phyloP scores from a whole-genome alignment of 1,140 invertebrate species.

The Heliconius melpomene region DNA sequence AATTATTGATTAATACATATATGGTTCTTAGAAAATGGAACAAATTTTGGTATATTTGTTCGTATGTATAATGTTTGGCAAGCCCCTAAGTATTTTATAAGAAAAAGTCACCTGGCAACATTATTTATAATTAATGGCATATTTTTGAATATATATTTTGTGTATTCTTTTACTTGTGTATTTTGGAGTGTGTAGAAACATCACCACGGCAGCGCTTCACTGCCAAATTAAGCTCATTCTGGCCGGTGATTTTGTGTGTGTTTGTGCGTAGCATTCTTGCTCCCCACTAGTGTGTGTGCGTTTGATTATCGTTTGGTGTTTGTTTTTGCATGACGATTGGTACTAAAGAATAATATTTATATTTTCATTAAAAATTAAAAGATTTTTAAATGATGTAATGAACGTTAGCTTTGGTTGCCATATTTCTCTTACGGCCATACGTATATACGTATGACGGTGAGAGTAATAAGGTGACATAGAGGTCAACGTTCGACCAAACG shows the following conservation, averaged over 20 bases:
- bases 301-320: slow-evolving; percentile 65
- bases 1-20: not conserved
- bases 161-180: slow-evolving; percentile 59
- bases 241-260: slow-evolving; percentile 78
- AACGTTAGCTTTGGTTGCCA: slow-evolving; percentile 36
- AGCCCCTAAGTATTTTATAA: not conserved
- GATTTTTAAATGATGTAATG: not conserved
- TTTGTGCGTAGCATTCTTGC: slow-evolving; percentile 66
- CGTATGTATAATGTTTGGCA: too few relatives aligned
- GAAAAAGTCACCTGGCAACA: not conserved
- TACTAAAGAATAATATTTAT: slow-evolving; percentile 26
- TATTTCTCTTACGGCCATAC: slow-evolving; percentile 52
- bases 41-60: not conserved
- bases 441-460: slow-evolving; percentile 46
- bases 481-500: slow-evolving; percentile 44
- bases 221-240: slow-evolving; percentile 65
- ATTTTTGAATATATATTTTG: slow-evolving; percentile 41
- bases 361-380: not conserved
- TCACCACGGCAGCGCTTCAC: slow-evolving; percentile 49
- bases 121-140: slow-evolving; percentile 24
- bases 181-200: slow-evolving; percentile 66
- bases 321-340: slow-evolving; percentile 49
- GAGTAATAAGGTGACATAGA: slow-evolving; percentile 43
- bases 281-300: slow-evolving; percentile 58
- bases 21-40: not conserved